Conservation (phyloP, 2,888 invertebrate species). For the Macrosiphum euphorbiae region DNA sequence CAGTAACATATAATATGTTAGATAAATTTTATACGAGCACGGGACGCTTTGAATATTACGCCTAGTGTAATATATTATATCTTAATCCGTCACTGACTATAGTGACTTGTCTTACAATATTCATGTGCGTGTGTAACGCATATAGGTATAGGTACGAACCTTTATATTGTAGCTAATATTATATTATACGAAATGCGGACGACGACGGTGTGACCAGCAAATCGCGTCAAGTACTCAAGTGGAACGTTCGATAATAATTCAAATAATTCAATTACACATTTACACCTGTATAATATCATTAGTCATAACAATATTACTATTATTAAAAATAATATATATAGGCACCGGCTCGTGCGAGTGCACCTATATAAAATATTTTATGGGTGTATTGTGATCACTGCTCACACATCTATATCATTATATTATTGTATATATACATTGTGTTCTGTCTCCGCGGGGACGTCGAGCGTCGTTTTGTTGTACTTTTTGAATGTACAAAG, state of each 20-base stretch:
- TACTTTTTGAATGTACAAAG: not conserved
- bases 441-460: not conserved
- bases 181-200: not conserved
- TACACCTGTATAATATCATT: conserved; percentile 8
- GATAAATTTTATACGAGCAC: not conserved
- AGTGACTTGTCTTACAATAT: not conserved
- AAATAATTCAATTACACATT: conserved; percentile 4
- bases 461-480: not conserved
- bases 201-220: conserved; percentile 35
- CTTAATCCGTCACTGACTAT: too few relatives aligned
- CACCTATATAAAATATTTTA: not conserved
- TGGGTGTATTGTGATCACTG: not conserved
- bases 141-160: too few relatives aligned
- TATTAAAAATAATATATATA: not conserved
- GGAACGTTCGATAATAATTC: not conserved
- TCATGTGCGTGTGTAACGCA: not conserved
- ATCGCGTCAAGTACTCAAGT: conserved; percentile 31
- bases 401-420: not conserved
- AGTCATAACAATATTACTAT: conserved; percentile 25
- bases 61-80: not conserved
- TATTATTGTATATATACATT: not conserved
- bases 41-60: not conserved
- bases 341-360: not conserved
- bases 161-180: not conserved
- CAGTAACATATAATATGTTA: not conserved